Evolutionary conservation across 2,888 invertebrate species (phyloP), one percentile per base, ranked within the genome.

Genomic region (Sesia apiformis): DNA sequence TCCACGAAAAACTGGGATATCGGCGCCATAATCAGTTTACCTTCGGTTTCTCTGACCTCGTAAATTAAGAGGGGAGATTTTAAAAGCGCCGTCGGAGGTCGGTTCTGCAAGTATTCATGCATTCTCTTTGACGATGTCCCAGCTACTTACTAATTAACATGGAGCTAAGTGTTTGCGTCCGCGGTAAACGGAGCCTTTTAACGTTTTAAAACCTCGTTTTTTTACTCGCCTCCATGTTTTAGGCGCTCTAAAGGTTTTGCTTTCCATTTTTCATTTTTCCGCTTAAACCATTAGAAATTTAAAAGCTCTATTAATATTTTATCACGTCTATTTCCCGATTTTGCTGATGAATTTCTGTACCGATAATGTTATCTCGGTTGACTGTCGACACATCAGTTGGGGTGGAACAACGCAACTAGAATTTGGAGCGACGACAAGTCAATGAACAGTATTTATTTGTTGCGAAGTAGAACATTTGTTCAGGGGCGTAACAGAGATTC

Each of bases 101-200:
- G 80, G 77, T 78, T 78, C 72, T 69, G 73, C 70, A 84, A 87
- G 88, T 88, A 88, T 86, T 89, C 89, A 87, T 84, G 81, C 85
- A 90, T 90, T 90, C 90, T 82, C 90, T 90, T 90, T 90, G 87
- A 87, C 83, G 82, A 69, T 78, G 85, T 80, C 76, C 74, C 75
- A 74, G 84, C 87, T 88, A 87, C 88, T 88, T 89, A 87, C 78
- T 88, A 89, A 89, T 89, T 89, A 89, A 88, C 79, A 78, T 75
- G 79, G 72, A 78, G 81, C 80, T 88, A 89, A 89, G 87, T 89
- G 89, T 89, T 88, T 88, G 85, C 83, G 87, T 87, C 85, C 86
- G 78, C 85, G 82, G 81, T 89, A 88, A 89, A 86, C 89, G 88
- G 80, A 58, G 78, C 87, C 88, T 88, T 88, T 89, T 88, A 89